phyloP scores from a whole-genome alignment of 2,888 invertebrate species.

The Drosophila buzzatii region DNA sequence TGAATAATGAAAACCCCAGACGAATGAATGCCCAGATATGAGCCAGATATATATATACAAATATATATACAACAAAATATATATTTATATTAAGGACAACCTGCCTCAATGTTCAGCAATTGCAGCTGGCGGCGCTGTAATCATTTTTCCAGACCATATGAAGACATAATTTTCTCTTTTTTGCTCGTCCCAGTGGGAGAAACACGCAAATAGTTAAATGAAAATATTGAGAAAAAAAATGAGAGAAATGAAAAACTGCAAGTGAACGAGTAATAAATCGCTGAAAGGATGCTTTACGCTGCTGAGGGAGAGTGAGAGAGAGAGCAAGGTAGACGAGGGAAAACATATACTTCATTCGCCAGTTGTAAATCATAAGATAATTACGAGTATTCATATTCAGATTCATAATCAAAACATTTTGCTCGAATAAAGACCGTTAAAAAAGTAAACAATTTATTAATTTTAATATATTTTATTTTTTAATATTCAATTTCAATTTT shows the following conservation, averaged over 20 bases:
- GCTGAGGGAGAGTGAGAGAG: conserved; percentile 5
- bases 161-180: conserved; percentile 47
- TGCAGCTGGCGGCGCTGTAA: conserved; percentile 26
- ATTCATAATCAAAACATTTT: conserved; percentile 14
- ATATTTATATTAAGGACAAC: conserved; percentile 17
- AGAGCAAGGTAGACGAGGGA: no score
- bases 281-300: conserved; percentile 10
- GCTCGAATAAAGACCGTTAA: not conserved
- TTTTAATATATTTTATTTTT: no score
- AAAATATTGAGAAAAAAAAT: conserved; percentile 49
- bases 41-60: conserved; percentile 7
- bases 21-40: conserved; percentile 50
- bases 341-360: not conserved
- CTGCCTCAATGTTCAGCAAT: conserved; percentile 14
- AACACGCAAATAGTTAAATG: conserved; percentile 50
- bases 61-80: not conserved
- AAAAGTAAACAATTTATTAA: not conserved
- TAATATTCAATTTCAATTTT: no score
- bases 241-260: conserved; percentile 52
- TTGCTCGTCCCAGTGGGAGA: conserved; percentile 8
- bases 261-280: conserved; percentile 28
- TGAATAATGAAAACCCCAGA: conserved; percentile 62
- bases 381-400: conserved; percentile 49
- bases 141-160: conserved; percentile 38
- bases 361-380: conserved; percentile 80